Evolutionary conservation across 2,797 vertebrate genomes (phyloP).

Genomic region (Anableps anableps): DNA sequence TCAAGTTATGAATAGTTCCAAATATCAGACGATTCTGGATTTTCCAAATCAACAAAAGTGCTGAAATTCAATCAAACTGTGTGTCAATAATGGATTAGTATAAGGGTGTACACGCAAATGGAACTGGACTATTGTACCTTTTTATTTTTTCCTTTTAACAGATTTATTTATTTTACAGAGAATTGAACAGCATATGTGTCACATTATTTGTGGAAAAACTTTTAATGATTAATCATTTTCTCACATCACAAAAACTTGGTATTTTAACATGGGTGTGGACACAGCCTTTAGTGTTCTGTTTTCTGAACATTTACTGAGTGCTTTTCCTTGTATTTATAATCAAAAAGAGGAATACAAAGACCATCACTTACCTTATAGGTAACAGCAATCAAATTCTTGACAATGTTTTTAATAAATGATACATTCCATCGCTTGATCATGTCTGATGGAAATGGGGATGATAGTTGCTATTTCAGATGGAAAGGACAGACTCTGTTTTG

Average conservation of each 20-base stretch:
- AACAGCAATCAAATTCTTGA: conserved; percentile 21
- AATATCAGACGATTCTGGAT: background rate
- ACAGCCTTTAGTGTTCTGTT: conserved; percentile 13
- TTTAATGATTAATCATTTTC: background rate
- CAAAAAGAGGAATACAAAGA: conserved; percentile 4
- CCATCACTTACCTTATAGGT: conserved; percentile 13
- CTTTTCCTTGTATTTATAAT: conserved; percentile 34
- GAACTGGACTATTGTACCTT: background rate
- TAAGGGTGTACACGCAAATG: background rate
- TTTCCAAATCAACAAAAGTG: background rate
- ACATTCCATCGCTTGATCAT: background rate
- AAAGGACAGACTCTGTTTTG: background rate
- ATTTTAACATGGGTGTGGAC: background rate
- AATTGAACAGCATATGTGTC: background rate
- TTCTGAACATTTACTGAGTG: conserved; percentile 1
- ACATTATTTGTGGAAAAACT: background rate
- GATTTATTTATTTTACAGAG: background rate
- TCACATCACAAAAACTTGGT: background rate
- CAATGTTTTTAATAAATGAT: background rate
- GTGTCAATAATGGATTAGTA: background rate
- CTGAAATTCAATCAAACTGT: background rate
- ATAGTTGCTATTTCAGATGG: background rate
- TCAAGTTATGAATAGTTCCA: background rate
- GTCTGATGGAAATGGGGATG: background rate
- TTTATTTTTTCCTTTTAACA: background rate